phyloP scores from a whole-genome alignment of 2,888 invertebrate species.

The Coecobrya sp. region DNA sequence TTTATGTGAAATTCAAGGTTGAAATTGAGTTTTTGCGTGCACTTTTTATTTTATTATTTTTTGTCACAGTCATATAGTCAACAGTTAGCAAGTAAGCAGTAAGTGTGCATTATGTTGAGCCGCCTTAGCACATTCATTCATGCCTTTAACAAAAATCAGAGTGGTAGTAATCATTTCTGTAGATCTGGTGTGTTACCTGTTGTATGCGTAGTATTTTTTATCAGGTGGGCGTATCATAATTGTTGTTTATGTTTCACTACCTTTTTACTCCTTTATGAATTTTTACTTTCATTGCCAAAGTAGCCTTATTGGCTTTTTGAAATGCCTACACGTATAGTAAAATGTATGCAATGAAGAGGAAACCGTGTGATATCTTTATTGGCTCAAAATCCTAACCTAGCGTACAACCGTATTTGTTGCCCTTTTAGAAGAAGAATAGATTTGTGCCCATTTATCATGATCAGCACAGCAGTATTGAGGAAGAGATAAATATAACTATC shows the following conservation, averaged over 20 bases:
- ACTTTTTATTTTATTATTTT: slow-evolving; percentile 12
- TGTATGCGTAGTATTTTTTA: slow-evolving; percentile 54
- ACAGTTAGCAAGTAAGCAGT: no score
- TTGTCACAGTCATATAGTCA: slow-evolving; percentile 3
- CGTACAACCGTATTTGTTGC: slow-evolving; percentile 2
- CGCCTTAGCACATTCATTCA: slow-evolving; percentile 14
- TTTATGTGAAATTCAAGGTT: slow-evolving; percentile 64
- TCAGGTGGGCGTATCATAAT: slow-evolving; percentile 13
- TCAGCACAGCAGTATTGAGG: no score
- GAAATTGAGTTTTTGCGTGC: slow-evolving; percentile 59
- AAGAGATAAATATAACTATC: no score
- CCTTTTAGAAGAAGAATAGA: background rate
- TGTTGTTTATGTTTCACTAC: slow-evolving; percentile 16
- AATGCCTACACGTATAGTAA: no score
- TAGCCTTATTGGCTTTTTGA: no score
- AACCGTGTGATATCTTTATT: background rate
- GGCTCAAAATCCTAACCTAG: background rate
- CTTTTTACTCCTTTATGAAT: background rate
- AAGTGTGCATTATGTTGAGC: background rate
- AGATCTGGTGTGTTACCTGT: slow-evolving; percentile 5
- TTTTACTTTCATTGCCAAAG: background rate
- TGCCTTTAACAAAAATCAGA: slow-evolving; percentile 6
- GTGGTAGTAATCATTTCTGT: background rate
- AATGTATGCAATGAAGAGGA: background rate
- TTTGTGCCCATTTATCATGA: no score